Base-by-base conservation (phyloP, 2,888 invertebrate genomes). In the Thumatha senex region DNA sequence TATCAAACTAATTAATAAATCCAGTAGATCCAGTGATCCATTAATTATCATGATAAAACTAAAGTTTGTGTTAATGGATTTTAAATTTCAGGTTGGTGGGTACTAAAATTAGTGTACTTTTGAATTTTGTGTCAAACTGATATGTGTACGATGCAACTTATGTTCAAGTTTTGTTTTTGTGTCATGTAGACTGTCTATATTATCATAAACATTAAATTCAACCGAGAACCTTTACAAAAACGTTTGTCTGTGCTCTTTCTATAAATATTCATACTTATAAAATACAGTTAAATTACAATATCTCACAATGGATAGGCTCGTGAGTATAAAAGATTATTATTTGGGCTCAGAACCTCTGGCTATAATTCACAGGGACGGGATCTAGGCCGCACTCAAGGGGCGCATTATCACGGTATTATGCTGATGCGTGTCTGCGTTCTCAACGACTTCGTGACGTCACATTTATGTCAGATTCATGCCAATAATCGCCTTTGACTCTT, bases 351-450 rank as follows among this genome's bases (percentile, higher is more conserved):
- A 76, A 74, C 69, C 72, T 64, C 63, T 63, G 76, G 79, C 82
- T 70, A 85, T 89, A 89, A 89, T 86, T 87, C 82, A 71, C 89
- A 89, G 86, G 80, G 79, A 71, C 77, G 78, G 72, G 78, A 76
- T 78, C 81, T 75, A 73, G 81, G 82, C 76, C 81, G 77, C 78
- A 76, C 79, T 89, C 81, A 74, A 88, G 83, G 70, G 82, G 76
- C 76, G 80, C 84, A 89, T 90, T 89, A 89, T 85, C 83, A 74
- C 77, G 75, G 84, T 71, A 89, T 89, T 89, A 89, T 89, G 87
- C 86, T 88, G 86, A 89, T 87, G 84, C 79, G 82, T 76, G 76
- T 68, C 76, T 72, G 70, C 70, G 72, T 71, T 72, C 70, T 72
- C 70, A 62, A 69, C 63, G 65, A 55, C 53, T 66, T 46, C 63